phyloP scores from a whole-genome alignment of 1,140 invertebrate species.

The Drosophila subpulchrella region DNA sequence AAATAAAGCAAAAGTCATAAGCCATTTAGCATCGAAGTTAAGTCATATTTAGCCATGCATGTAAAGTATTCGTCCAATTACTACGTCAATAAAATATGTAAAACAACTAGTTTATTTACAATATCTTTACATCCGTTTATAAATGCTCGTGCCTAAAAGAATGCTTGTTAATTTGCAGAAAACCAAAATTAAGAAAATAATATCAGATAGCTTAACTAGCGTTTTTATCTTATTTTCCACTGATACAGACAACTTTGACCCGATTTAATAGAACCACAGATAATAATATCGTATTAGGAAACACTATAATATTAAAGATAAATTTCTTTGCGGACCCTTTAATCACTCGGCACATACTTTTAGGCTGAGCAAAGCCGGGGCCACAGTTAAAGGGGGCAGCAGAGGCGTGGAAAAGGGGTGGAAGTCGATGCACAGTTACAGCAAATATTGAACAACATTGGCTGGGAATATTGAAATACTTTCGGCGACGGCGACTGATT shows the following conservation, averaged over 20 bases:
- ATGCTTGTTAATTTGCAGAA: not conserved
- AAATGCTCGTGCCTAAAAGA: not conserved
- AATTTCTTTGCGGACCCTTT: not conserved
- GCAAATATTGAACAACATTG: slow-evolving; percentile 74
- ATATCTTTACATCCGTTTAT: not conserved
- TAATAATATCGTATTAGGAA: not conserved
- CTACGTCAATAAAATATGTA: not conserved
- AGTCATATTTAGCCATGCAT: not conserved
- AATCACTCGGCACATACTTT: slow-evolving; percentile 29
- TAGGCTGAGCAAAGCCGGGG: slow-evolving; percentile 7
- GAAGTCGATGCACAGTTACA: slow-evolving; percentile 10
- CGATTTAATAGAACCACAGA: not conserved
- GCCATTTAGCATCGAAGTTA: too few relatives aligned
- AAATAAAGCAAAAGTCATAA: too few relatives aligned
- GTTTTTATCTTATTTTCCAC: not conserved
- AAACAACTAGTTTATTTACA: not conserved
- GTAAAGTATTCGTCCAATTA: not conserved
- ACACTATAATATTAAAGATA: not conserved
- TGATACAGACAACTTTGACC: not conserved
- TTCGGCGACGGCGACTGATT: slow-evolving; percentile 27
- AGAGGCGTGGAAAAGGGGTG: not conserved
- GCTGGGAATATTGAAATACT: slow-evolving; percentile 75
- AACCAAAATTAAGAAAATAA: too few relatives aligned
- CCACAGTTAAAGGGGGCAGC: not conserved
- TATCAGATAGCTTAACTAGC: not conserved